These are phyloP conservation scores for Caenorhabditis angaria DNA, from an alignment of 2,888 invertebrate species.

Conservation along the genomic window DNA sequence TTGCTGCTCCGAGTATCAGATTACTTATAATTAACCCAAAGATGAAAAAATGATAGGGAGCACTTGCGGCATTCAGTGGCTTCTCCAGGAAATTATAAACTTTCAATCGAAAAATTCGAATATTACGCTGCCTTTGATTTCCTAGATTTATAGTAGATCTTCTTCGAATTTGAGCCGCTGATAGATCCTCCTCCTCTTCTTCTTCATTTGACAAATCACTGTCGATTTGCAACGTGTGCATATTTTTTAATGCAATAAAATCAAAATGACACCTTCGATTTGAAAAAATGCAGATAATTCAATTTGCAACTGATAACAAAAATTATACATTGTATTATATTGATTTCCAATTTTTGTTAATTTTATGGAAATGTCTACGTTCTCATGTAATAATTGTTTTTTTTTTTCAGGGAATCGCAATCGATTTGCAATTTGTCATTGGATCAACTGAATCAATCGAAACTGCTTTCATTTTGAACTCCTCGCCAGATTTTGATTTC, in stretches of 20 bases:
- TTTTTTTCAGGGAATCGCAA: constrained; percentile 43
- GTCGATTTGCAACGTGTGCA: constrained; percentile 30
- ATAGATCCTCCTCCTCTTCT: constrained; percentile 14
- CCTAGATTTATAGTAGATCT: constrained; percentile 40
- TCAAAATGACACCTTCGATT: constrained; percentile 3
- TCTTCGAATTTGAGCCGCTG: constrained; percentile 31
- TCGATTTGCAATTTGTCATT: constrained; percentile 52
- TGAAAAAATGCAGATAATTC: constrained; percentile 5
- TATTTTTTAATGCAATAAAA: constrained; percentile 3
- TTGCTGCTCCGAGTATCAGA: constrained; percentile 51
- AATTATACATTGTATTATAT: neutral
- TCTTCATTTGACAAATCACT: constrained; percentile 15
- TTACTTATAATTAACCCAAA: constrained; percentile 45
- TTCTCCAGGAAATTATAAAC: constrained; percentile 61
- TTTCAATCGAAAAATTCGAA: constrained; percentile 39
- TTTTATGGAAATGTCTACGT: constrained; percentile 17
- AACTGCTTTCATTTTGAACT: constrained; percentile 57
- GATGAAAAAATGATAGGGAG: constrained; percentile 55
- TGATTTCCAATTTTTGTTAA: neutral
- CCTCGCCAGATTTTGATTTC: constrained; percentile 66
- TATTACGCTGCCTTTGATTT: constrained; percentile 30
- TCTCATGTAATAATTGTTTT: neutral
- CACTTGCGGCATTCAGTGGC: constrained; percentile 48
- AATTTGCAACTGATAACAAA: neutral
- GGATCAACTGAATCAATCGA: constrained; percentile 47